These are phyloP conservation scores for Poeciliopsis infans DNA, from an alignment of 2,797 vertebrate species.

Conservation along the genomic window DNA sequence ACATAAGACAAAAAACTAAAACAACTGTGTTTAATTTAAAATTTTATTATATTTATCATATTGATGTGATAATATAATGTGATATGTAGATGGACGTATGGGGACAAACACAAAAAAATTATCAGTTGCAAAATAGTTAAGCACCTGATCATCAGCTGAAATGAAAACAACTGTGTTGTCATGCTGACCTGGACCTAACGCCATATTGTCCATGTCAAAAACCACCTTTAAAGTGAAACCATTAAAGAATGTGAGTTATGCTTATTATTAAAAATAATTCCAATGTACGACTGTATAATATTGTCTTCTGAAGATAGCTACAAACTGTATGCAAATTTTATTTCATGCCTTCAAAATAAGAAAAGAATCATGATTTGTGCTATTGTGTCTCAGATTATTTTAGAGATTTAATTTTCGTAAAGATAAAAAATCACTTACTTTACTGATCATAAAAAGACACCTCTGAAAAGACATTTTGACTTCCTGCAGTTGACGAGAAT, in stretches of 20 bases:
- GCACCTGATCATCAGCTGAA: background rate
- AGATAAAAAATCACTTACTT: slow-evolving; percentile 49
- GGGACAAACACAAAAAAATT: background rate
- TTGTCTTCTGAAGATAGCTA: background rate
- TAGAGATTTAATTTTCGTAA: background rate
- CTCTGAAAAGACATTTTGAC: slow-evolving; percentile 61
- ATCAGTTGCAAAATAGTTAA: background rate
- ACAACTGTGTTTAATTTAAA: background rate
- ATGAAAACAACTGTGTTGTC: background rate
- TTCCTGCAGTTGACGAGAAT: slow-evolving; percentile 26
- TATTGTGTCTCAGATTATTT: background rate
- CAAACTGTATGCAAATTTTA: background rate
- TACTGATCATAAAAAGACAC: slow-evolving; percentile 67
- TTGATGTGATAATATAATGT: background rate
- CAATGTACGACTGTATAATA: background rate
- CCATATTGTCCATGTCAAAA: background rate
- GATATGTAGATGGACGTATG: background rate
- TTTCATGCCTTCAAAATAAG: background rate
- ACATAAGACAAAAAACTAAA: background rate
- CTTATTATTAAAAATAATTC: background rate
- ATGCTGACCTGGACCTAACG: background rate
- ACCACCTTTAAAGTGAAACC: background rate
- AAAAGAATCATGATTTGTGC: background rate
- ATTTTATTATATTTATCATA: background rate
- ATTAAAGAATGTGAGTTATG: background rate